Percentiles rank a stretch among this genome's conserved stretches.
These are phyloP conservation scores for Cartodere bifasciata DNA, from an alignment of 2,888 invertebrate genomes.

Conservation along the genomic window DNA sequence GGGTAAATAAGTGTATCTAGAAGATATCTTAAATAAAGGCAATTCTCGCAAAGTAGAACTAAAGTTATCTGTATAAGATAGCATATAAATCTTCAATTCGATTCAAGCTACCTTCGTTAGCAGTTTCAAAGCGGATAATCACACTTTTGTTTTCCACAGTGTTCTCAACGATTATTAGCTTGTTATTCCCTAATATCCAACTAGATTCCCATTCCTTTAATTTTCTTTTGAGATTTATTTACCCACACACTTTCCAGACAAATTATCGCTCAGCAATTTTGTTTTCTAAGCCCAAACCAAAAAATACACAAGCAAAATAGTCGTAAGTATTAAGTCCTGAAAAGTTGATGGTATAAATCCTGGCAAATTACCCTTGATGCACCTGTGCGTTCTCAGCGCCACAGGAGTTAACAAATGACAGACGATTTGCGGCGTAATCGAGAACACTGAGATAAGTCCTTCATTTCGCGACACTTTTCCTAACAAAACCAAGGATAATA, in stretches of 20 bases:
- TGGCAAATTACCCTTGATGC: slow-evolving; percentile 30
- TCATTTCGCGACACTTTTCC: slow-evolving; percentile 17
- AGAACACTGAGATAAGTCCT: slow-evolving; percentile 27
- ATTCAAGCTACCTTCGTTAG: slow-evolving; percentile 28
- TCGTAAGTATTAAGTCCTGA: no score
- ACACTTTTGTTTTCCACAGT: slow-evolving; percentile 59
- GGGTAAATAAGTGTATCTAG: no score
- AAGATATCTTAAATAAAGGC: no score
- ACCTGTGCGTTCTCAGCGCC: slow-evolving; percentile 30
- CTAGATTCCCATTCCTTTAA: no score
- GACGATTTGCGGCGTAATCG: slow-evolving; percentile 33
- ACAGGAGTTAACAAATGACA: slow-evolving; percentile 33
- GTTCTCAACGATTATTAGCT: slow-evolving; percentile 53
- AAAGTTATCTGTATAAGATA: slow-evolving; percentile 22
- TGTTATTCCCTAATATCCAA: slow-evolving; percentile 50
- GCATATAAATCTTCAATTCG: slow-evolving; percentile 28
- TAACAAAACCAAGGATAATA: slow-evolving; percentile 21
- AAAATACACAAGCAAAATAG: no score
- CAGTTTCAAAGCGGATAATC: slow-evolving; percentile 39
- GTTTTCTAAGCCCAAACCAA: no score
- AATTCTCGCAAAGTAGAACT: no score
- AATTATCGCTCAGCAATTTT: no score
- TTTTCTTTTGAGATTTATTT: no score
- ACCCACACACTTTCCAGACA: no score
- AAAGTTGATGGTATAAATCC: no score